Evolutionary conservation across 2,797 vertebrate species (phyloP).

Genomic region (Rallus crepitans): DNA sequence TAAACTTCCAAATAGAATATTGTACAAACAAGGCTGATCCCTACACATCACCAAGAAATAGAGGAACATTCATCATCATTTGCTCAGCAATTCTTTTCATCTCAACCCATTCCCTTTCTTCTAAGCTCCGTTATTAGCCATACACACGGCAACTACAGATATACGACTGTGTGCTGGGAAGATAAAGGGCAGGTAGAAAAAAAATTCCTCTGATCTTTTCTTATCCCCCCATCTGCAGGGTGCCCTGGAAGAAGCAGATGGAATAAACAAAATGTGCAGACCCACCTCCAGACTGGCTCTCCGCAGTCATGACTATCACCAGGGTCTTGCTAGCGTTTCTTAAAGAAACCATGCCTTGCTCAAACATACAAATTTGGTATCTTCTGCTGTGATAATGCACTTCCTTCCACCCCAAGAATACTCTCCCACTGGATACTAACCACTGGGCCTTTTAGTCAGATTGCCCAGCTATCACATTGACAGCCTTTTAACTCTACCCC

Average conservation of each 20-base stretch:
- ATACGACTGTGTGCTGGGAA: neutral
- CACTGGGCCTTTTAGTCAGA: neutral
- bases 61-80: neutral
- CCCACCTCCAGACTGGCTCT: neutral
- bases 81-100: neutral
- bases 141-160: neutral
- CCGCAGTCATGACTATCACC: neutral
- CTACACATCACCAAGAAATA: neutral
- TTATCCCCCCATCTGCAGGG: neutral
- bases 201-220: constrained; percentile 46
- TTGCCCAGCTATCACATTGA: neutral
- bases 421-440: neutral
- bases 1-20: neutral
- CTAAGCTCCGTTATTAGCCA: neutral
- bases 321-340: neutral
- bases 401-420: too few species aligned
- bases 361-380: neutral
- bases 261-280: neutral
- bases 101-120: neutral
- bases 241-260: neutral
- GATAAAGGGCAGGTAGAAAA: constrained; percentile 52
- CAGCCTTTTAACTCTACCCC: neutral
- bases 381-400: neutral
- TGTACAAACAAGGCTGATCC: neutral
- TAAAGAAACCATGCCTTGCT: neutral